Base-by-base conservation (phyloP, 1,140 invertebrate species). In the Coelopa frigida region DNA sequence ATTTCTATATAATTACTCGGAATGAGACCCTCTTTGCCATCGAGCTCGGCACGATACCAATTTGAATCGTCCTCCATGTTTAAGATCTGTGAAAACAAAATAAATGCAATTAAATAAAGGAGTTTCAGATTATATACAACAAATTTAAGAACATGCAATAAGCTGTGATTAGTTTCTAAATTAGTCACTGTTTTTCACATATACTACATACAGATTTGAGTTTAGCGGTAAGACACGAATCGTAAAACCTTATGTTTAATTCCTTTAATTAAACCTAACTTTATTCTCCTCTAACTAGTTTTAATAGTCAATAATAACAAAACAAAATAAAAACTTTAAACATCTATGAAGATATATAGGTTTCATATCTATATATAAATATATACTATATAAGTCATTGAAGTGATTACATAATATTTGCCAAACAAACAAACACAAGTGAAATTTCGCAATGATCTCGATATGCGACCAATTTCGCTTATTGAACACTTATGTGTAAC, bases 31-130 rank as follows among this genome's bases (percentile, higher is more conserved):
- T 98, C 95, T 76, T 82, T 84, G n/a, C 92, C 93, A 73, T 98
- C 91, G 57, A 97, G 73, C 78, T 99, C 96, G 49, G 96, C 96
- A 75, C 94, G 86, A 72, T 92, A 99, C 97, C 97, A 99, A 77
- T 99, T 98, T 77, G 94, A 92, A 75, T 99, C 96, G 76, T 99
- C 96, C 78, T 98, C 95, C 87, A 97, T 98, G 72, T 97, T 98
- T 54, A 99, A 76, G 71, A 98, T 90, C 94, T 98, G 72, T 35
- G 82, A 81, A 60, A 65, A 58, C 42, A 15, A 46, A 21, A 23
- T 23, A 32, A 32, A n/a, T 6, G 12, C 10, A 26, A 46, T 14
- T 36, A 38, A 36, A 14, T 21, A 35, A 35, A 22, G 24, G 14
- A 29, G 18, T 21, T 29, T 7, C 7, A 29, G n/a, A 23, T 38